A percentile compares a stretch with the other conserved stretches of the same genome.
Evolutionary conservation across 2,113 vertebrate genomes (phyloP).

Genomic region (Cyanoramphus novaezelandiae): DNA sequence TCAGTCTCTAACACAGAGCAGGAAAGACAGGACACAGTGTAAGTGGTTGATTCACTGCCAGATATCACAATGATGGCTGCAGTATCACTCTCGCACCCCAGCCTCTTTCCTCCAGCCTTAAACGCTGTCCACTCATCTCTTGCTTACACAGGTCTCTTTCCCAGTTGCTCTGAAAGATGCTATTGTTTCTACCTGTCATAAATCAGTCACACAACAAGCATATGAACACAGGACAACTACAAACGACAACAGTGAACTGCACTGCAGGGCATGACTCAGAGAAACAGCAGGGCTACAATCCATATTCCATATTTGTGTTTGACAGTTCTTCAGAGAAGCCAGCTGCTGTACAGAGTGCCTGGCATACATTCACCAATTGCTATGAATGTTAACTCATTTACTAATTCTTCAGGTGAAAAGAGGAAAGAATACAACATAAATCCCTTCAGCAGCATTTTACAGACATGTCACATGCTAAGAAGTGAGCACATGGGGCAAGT

Average conservation of each 20-base stretch:
- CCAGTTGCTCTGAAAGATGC: neutral
- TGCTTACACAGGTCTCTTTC: neutral
- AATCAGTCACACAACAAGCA: neutral
- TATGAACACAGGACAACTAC: neutral
- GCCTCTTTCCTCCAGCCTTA: neutral
- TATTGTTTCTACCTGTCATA: neutral
- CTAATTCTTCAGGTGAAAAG: neutral
- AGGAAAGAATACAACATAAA: neutral
- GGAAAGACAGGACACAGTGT: neutral
- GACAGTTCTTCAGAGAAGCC: neutral
- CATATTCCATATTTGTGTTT: neutral
- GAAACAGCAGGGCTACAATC: neutral
- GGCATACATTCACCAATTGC: neutral
- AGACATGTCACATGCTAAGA: neutral
- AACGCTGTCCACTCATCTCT: neutral
- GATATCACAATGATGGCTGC: fast-evolving
- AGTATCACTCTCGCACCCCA: fast-evolving
- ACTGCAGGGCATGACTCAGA: neutral
- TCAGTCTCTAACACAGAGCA: neutral
- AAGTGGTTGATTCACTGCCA: neutral
- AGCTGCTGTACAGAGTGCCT: neutral
- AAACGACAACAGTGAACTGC: neutral
- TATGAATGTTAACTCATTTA: neutral
- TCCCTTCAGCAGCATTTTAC: neutral
- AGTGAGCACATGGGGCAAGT: neutral